Base-by-base conservation (phyloP, 2,113 vertebrate genomes). In the Anolis sagrei region DNA sequence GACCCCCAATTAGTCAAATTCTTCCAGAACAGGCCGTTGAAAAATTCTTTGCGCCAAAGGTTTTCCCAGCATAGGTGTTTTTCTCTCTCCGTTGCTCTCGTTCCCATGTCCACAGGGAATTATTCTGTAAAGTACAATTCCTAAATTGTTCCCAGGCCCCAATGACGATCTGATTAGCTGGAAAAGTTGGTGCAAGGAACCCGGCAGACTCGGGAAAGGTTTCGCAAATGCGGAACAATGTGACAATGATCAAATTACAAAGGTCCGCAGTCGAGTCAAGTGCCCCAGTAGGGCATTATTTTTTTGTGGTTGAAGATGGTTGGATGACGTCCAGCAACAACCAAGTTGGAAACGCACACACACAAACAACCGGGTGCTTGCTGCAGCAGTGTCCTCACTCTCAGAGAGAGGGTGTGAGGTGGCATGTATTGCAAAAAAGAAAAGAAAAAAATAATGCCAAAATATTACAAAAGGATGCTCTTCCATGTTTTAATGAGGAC, bases 131-230 rank as follows among this genome's bases (percentile, higher is more conserved):
- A 89, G 86, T 91, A 51, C 25, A 21, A 88, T 76, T 58, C 85
- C 92, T 90, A 93, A 95, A 95, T 94, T 94, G 90, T 91, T 95
- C 91, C 93, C 93, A 94, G 92, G 89, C 86, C 88, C 68, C 39
- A 87, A 89, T 85, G 75, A 0, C 90, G 93, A 85, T 92, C 92
- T 93, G 90, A 93, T 93, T 95, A 93, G 84, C 89, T 64, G 8
- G 16, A 89, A 90, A 89, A 44, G 81, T 66, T 39, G 9, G 76
- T 84, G 91, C 39, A 32, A 91, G 85, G 83, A 89, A 92, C 88
- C 27, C 34, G 18, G 49, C 7, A 27, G 10, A 9, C 8, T 2
- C 2, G 3, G 88, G 86, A 87, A 85, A 77, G 86, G 87, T 70
- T 84, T 49, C 10, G 0, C 69, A 82, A 90, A 88, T 0, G 5